These are phyloP conservation scores for Danaus melanippus DNA, from an alignment of 1,140 invertebrate species.

Conservation along the genomic window DNA sequence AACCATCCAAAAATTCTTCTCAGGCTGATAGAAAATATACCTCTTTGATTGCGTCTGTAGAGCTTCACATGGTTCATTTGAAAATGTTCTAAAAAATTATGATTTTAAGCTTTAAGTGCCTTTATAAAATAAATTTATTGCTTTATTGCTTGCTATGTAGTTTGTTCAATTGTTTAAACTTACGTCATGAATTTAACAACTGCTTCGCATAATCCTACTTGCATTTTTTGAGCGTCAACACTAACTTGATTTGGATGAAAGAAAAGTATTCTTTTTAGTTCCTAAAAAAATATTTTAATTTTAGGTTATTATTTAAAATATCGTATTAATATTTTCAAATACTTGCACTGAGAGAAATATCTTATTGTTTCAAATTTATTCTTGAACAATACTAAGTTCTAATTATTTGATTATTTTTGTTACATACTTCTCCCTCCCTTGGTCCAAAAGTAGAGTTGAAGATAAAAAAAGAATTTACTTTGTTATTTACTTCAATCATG, in stretches of 20 bases:
- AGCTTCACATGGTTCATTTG: slow-evolving; percentile 84
- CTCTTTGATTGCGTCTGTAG: slow-evolving; percentile 91
- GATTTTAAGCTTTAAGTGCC: too few relatives aligned
- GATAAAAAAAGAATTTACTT: slow-evolving; percentile 66
- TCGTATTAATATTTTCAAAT: too few relatives aligned
- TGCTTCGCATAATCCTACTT: slow-evolving; percentile 92
- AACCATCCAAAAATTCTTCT: slow-evolving; percentile 91
- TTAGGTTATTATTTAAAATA: slow-evolving; percentile 7
- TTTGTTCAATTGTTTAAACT: slow-evolving; percentile 32
- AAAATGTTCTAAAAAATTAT: slow-evolving; percentile 83
- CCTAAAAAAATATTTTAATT: slow-evolving; percentile 79
- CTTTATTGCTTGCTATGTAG: too few relatives aligned
- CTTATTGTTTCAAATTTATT: background rate
- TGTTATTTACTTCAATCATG: slow-evolving; percentile 62
- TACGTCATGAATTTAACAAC: slow-evolving; percentile 94
- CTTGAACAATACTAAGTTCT: background rate
- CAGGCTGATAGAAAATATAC: slow-evolving; percentile 89
- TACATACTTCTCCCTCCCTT: slow-evolving; percentile 64
- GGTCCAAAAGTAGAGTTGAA: slow-evolving; percentile 67
- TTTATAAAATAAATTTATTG: too few relatives aligned
- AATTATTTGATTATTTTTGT: too few relatives aligned
- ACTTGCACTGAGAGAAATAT: too few relatives aligned
- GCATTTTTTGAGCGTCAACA: slow-evolving; percentile 88
- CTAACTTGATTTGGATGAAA: slow-evolving; percentile 86
- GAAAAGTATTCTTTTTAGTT: slow-evolving; percentile 91